These are phyloP conservation scores for Mnemiopsis leidyi DNA, from an alignment of 37 sponge, comb jelly and placozoan genomes.

Conservation along the genomic window DNA sequence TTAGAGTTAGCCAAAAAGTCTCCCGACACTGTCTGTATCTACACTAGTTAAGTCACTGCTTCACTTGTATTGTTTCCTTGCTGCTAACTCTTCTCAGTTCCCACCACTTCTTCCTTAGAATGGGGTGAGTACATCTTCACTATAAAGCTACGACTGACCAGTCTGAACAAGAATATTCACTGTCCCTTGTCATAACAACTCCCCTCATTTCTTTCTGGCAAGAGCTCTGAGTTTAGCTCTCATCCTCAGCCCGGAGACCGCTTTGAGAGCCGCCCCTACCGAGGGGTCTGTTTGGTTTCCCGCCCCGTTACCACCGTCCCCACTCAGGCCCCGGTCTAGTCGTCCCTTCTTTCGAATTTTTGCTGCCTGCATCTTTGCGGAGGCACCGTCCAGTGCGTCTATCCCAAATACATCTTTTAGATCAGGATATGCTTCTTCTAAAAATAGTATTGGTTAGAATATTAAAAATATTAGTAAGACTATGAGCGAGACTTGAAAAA, in stretches of 20 bases:
- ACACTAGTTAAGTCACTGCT: too few species aligned
- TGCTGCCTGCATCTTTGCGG: not conserved
- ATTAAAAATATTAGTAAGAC: too few species aligned
- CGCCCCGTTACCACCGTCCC: not conserved
- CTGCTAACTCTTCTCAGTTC: too few species aligned
- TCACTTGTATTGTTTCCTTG: too few species aligned
- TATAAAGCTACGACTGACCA: too few species aligned
- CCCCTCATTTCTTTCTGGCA: not conserved
- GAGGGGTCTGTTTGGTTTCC: slow-evolving; percentile 2
- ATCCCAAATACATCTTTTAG: slow-evolving; percentile 46
- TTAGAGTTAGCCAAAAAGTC: too few species aligned
- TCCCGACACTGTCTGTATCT: too few species aligned
- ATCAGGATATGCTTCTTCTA: slow-evolving; percentile 12
- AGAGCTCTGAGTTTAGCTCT: not conserved
- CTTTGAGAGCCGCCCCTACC: not conserved
- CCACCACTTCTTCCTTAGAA: too few species aligned
- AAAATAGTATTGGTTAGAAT: not conserved
- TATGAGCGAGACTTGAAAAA: too few species aligned
- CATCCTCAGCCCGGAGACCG: not conserved
- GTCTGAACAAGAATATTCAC: too few species aligned
- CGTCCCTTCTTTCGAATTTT: not conserved
- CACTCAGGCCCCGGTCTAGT: not conserved
- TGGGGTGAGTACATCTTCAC: too few species aligned
- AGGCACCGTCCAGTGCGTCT: slow-evolving; percentile 29
- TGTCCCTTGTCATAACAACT: too few species aligned